These are phyloP conservation scores for Scolopax rusticola DNA, from an alignment of 2,797 vertebrate species.

Conservation along the genomic window DNA sequence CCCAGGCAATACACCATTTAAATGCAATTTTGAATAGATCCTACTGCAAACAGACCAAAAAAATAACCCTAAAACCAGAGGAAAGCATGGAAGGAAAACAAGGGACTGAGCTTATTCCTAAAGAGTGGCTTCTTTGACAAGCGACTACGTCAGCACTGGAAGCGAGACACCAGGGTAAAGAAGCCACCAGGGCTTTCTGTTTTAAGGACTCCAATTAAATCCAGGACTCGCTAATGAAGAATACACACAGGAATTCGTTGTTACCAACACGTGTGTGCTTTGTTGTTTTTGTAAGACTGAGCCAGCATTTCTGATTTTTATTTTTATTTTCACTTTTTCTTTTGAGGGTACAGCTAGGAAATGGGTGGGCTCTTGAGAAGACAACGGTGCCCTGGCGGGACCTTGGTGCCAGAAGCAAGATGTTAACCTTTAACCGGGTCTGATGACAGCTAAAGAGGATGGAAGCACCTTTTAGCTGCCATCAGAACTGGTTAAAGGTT, in stretches of 20 bases:
- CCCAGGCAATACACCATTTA: fast-evolving
- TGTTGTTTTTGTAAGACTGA: not conserved
- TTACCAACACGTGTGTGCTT: not conserved
- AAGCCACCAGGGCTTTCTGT: not conserved
- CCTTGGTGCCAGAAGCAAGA: not conserved
- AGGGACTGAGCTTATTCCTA: not conserved
- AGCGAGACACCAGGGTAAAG: not conserved
- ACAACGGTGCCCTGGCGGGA: not conserved
- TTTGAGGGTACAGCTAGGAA: not conserved
- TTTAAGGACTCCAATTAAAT: not conserved
- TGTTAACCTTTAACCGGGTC: not conserved
- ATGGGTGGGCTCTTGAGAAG: not conserved
- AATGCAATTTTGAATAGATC: not conserved
- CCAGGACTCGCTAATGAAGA: not conserved
- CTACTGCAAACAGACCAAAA: not conserved
- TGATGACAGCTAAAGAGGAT: not conserved
- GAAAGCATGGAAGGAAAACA: not conserved
- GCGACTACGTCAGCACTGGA: not conserved
- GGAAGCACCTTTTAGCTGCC: slow-evolving; percentile 11
- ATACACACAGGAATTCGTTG: not conserved
- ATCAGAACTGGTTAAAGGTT: not conserved
- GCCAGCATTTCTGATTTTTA: not conserved
- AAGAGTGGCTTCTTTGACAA: not conserved
- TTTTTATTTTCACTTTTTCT: not conserved
- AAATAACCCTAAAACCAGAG: not conserved